These are phyloP conservation scores for Microplitis demolitor DNA, from an alignment of 1,140 invertebrate genomes.

Conservation along the genomic window DNA sequence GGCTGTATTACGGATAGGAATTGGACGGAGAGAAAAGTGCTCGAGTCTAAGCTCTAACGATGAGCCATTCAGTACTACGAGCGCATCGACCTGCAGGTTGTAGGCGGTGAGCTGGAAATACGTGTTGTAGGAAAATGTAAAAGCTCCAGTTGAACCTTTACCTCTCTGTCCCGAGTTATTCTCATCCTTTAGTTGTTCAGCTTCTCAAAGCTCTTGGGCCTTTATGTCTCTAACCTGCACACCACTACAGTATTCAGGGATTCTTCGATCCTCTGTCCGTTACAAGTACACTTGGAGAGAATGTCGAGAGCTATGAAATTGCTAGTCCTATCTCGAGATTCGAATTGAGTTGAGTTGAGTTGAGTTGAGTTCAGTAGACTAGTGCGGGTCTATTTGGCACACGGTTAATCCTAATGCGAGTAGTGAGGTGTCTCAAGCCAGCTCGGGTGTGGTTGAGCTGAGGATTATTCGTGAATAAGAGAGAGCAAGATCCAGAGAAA, in stretches of 20 bases:
- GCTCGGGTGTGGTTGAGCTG: too few species aligned
- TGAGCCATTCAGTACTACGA: constrained; percentile 33
- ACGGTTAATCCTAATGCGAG: not conserved
- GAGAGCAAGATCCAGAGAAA: constrained; percentile 1
- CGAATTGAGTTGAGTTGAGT: too few species aligned
- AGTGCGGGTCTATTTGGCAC: not conserved
- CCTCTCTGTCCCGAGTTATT: too few species aligned
- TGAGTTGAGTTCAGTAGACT: too few species aligned
- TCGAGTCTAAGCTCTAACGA: constrained; percentile 30
- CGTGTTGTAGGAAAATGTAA: constrained; percentile 22
- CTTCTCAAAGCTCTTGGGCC: too few species aligned
- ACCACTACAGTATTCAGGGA: not conserved
- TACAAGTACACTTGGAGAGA: constrained; percentile 10
- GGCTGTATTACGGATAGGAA: not conserved
- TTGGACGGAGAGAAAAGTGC: constrained; percentile 31
- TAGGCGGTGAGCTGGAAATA: constrained; percentile 21
- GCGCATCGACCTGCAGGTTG: constrained; percentile 35
- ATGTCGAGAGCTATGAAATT: constrained; percentile 20
- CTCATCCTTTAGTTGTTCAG: too few species aligned
- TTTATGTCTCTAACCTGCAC: too few species aligned
- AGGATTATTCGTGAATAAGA: not conserved
- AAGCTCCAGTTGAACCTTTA: not conserved
- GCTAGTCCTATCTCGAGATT: constrained; percentile 10
- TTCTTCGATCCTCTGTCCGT: not conserved
- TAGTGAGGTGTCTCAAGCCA: too few species aligned